Evolutionary conservation across 2,888 invertebrate species (phyloP), one percentile per base, ranked within the genome.

Genomic region (Dryadula phaetusa): DNA sequence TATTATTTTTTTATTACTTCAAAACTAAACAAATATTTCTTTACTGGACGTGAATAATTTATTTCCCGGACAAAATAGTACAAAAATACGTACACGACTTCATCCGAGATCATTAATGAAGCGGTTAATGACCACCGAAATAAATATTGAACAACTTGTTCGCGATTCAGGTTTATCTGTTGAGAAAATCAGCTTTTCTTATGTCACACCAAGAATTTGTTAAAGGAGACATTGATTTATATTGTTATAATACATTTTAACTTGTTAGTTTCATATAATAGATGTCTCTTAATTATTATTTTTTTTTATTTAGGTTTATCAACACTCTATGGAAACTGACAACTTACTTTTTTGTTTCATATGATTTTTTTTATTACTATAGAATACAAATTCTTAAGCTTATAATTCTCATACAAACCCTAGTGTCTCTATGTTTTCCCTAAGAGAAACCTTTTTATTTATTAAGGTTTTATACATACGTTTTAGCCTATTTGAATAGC

Each of bases 121-220:
- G 58, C 42, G 28, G 60, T 49, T 42, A 56, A 64, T 67, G 56
- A 37, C 42, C 47, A 49, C 49, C 60, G 37, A 56, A 62, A 46
- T 25, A 56, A 63, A 56, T 66, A 46, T 40, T 34, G 42, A 56
- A 64, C 40, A 58, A 72, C 67, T 60, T 46, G 68, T 66, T 67
- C 28, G 34, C 62, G 54, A 60, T 58, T 67, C 73, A 67, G 71
- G 72, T 71, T 70, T 28, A 60, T 52, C 65, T 42, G 28, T 60
- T 54, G 46, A 69, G 70, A 66, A 66, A 64, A 69, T 71, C 63
- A 64, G 52, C 58, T 69, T 69, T 71, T 71, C 66, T 69, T 71
- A 40, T 42, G 40, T 66, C 62, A 60, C 20, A 62, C 61, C 20
- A 54, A 64, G 54, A 70, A 64, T 25, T 44, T 42, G 34, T 67